Percentiles rank a stretch among this genome's conserved stretches.
Evolutionary conservation across 1,140 invertebrate species (phyloP).

Genomic region (Drepana arcuata): DNA sequence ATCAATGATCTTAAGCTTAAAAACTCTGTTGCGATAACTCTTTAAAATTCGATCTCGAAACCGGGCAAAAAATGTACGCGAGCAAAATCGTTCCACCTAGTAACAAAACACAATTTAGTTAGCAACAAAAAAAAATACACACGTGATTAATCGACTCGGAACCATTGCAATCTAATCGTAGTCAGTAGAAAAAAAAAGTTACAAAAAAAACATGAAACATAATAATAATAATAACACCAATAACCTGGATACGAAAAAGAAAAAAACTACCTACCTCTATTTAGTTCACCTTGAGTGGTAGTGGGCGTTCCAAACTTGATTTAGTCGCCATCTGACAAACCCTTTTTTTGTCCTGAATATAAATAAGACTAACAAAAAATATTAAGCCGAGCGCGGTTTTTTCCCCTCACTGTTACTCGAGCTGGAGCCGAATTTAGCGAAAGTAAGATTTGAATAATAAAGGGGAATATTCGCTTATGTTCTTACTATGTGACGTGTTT

Average conservation of each 20-base stretch:
- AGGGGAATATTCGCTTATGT: conserved; percentile 49
- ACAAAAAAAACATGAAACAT: conserved; percentile 20
- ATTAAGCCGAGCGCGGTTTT: conserved; percentile 48
- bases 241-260: conserved; percentile 36
- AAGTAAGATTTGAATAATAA: conserved; percentile 65
- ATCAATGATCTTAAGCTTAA: no score
- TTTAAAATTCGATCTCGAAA: background rate
- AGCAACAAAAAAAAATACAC: conserved; percentile 14
- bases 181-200: conserved; percentile 21
- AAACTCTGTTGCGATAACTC: no score
- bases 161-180: conserved; percentile 16
- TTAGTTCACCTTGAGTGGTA: conserved; percentile 48
- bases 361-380: conserved; percentile 64
- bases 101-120: conserved; percentile 13
- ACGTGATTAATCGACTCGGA: conserved; percentile 19
- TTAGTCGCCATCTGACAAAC: conserved; percentile 65
- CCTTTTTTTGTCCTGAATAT: conserved; percentile 68
- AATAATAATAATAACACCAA: conserved; percentile 38
- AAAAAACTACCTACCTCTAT: conserved; percentile 48
- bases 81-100: conserved; percentile 8
- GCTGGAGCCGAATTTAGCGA: conserved; percentile 52
- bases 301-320: conserved; percentile 62
- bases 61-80: conserved; percentile 1
- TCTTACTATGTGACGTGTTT: conserved; percentile 37
- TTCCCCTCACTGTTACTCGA: conserved; percentile 38